Percentiles rank a stretch among this genome's conserved stretches.
Evolutionary conservation across 2,113 vertebrate species (phyloP).

Genomic region (Centropus unirufus): DNA sequence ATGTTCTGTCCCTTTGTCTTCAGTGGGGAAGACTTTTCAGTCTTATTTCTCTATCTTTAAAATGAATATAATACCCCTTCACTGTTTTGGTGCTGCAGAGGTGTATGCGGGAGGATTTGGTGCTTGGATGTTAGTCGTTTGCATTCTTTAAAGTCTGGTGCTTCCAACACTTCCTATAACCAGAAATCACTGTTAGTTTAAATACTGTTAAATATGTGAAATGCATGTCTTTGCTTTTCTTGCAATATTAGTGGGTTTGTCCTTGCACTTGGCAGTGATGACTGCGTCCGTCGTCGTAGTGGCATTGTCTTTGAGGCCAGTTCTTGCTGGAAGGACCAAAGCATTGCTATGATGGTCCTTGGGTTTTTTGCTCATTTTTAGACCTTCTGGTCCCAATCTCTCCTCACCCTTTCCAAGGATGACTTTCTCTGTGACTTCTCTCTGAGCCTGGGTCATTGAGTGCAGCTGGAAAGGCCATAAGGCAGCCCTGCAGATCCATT

Average conservation of each 20-base stretch:
- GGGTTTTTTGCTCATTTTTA: neutral
- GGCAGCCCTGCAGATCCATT: fast-evolving
- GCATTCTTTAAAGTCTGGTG: neutral
- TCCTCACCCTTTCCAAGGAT: neutral
- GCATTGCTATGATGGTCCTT: neutral
- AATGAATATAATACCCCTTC: neutral
- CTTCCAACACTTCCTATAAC: neutral
- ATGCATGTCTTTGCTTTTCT: neutral
- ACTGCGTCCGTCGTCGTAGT: neutral
- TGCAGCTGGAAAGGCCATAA: fast-evolving
- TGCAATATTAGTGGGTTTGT: neutral
- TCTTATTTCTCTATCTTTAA: neutral
- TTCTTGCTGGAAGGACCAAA: neutral
- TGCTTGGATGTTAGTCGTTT: neutral
- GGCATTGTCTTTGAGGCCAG: neutral
- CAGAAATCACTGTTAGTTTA: neutral
- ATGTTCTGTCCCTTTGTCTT: neutral
- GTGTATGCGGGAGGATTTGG: neutral
- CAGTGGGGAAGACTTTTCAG: neutral
- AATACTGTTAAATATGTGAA: neutral
- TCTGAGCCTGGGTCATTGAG: neutral
- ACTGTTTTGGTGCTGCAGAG: neutral
- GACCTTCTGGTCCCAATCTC: neutral
- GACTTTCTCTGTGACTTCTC: neutral
- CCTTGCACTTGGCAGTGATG: neutral